Conservation (phyloP, 2,797 vertebrate species). For the Channallabes apus region DNA sequence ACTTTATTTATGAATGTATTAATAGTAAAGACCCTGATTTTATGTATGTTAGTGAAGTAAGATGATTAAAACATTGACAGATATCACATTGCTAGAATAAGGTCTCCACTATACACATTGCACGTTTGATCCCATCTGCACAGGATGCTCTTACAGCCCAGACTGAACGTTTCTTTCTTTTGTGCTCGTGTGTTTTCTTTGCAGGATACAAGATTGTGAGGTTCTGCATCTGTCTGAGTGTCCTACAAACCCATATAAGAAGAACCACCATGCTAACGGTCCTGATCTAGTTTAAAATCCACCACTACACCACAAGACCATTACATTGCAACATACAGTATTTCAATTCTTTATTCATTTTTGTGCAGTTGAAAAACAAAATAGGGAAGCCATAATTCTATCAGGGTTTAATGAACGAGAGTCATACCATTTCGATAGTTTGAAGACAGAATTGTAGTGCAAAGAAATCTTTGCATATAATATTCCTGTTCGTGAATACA, state of each 20-base stretch:
- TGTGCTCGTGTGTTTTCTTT: not conserved
- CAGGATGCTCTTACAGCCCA: constrained; percentile 12
- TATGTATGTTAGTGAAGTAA: not conserved
- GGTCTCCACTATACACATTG: not conserved
- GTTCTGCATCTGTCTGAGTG: constrained; percentile 23
- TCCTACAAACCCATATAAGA: constrained; percentile 39
- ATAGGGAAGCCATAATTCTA: not conserved
- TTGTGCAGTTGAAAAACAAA: not conserved
- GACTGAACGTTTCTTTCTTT: not conserved
- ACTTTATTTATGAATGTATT: not conserved
- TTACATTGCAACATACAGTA: not conserved
- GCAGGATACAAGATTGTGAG: not conserved
- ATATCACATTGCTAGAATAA: not conserved
- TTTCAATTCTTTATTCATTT: not conserved
- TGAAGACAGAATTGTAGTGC: constrained; percentile 64
- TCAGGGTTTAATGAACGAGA: not conserved
- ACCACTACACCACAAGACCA: not conserved
- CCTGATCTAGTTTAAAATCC: not conserved
- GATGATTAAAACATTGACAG: constrained; percentile 3
- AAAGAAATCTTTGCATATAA: constrained; percentile 41
- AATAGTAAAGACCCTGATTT: not conserved
- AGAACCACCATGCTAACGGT: not conserved
- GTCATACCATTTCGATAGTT: constrained; percentile 57
- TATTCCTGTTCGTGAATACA: constrained; percentile 12
- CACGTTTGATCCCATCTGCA: constrained; percentile 4